Evolutionary conservation across 2,888 invertebrate species (phyloP), one percentile per base, ranked within the genome.

Genomic region (Acrobasis suavella): DNA sequence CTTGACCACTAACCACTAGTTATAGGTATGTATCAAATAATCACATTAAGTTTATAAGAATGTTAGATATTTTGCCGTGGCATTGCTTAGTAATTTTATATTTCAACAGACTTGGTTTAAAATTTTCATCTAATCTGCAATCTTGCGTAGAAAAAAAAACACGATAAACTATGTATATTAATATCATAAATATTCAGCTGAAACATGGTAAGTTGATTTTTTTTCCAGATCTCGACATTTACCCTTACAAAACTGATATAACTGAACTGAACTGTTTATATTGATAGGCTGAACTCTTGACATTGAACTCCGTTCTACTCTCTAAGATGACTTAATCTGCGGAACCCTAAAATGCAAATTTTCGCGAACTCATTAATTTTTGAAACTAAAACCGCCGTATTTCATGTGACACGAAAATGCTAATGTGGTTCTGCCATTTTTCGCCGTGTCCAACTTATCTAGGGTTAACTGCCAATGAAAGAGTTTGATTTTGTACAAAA

Each of bases 361-460:
- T 59, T 49, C 17, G 37, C 50, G 16, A 32, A 50, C 32, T 50
- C 58, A 32, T 59, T 59, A 59, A 59, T 59, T 59, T 59, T 59
- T 59, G 58, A 59, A 59, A 50, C 58, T 49, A 59, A 59, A 59
- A 50, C 58, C 58, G 37, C 58, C 10, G 50, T 59, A 80, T 85
- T 89, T 86, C 90, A 90, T 91, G 90, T 76, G 61, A 83, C 90
- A 91, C 90, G 90, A 85, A 89, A 87, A 90, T 90, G 90, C 87
- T 82, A 89, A 91, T 89, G 66, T 68, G 72, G 74, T 73, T 76
- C 71, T 71, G 75, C 77, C 77, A 77, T 78, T 83, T 87, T 85
- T 82, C 83, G 79, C 77, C 75, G 82, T 86, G 87, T 85, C 59
- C 59, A 32, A 50, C 59, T 59, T 14, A 14, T 42, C 42, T 42